Evolutionary conservation across 2,113 vertebrate genomes (phyloP).

Genomic region (Sinocyclocheilus grahami): DNA sequence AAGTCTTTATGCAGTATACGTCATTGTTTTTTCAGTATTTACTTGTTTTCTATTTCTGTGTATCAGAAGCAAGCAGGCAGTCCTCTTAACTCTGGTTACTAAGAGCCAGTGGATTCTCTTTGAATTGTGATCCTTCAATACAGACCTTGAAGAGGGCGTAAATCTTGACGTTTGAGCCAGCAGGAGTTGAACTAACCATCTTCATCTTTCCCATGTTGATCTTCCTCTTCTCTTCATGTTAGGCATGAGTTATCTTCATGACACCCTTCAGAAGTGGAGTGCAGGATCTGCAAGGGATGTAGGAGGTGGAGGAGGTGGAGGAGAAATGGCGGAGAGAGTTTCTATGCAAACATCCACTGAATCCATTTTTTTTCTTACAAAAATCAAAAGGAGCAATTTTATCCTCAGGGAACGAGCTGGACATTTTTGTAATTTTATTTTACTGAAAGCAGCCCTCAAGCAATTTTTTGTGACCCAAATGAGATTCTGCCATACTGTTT

Average conservation of each 20-base stretch:
- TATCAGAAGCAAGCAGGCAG: neutral
- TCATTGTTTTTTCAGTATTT: neutral
- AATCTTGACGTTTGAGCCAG: conserved; percentile 7
- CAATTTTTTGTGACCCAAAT: neutral
- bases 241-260: conserved; percentile 19
- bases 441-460: neutral
- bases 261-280: neutral
- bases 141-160: neutral
- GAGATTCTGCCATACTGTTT: neutral
- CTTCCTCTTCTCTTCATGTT: conserved; percentile 36
- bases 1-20: neutral
- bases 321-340: conserved; percentile 26
- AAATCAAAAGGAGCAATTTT: neutral
- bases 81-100: neutral
- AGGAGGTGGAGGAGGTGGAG: conserved; percentile 41
- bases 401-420: neutral
- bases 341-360: neutral
- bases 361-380: neutral
- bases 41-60: neutral
- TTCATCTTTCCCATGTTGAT: neutral
- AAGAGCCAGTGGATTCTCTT: neutral
- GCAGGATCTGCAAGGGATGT: conserved; percentile 16
- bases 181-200: neutral
- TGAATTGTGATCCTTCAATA: neutral
- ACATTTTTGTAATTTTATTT: neutral